phyloP scores from a whole-genome alignment of 1,140 invertebrate genomes.

The Drosophila baimaii region DNA sequence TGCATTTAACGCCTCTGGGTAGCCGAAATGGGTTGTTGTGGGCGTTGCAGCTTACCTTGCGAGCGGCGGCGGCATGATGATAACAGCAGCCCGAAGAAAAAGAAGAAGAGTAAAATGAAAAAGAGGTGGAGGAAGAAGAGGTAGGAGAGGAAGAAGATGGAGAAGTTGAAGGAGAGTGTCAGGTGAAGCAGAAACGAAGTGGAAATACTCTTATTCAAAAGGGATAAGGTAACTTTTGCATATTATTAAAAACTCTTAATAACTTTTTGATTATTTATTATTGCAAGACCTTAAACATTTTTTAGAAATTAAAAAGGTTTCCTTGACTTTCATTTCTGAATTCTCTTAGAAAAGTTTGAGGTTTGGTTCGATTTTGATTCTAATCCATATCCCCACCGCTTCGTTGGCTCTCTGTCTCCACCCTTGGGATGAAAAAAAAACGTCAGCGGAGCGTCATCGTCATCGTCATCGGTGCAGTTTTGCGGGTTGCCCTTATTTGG shows the following conservation, averaged over 20 bases:
- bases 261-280: too few relatives aligned
- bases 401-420: neutral
- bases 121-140: conserved; percentile 3
- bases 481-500: conserved; percentile 56
- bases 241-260: neutral
- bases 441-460: conserved; percentile 37
- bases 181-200: conserved; percentile 2
- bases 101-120: conserved; percentile 5
- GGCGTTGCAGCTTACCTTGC: conserved; percentile 55
- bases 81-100: conserved; percentile 27
- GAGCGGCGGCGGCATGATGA: conserved; percentile 48
- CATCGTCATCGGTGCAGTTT: conserved; percentile 16
- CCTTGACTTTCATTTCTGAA: neutral
- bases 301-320: neutral
- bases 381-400: conserved; percentile 9
- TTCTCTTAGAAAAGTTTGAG: neutral
- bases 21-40: conserved; percentile 55
- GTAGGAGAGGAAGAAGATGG: neutral
- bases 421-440: conserved; percentile 8
- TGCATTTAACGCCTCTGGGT: conserved; percentile 57
- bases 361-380: neutral
- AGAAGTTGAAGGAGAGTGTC: neutral
- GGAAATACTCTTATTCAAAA: conserved; percentile 8
- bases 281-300: too few relatives aligned
- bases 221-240: neutral